Evolutionary conservation across 2,113 vertebrate genomes (phyloP).

Genomic region (Eolophus roseicapilla): DNA sequence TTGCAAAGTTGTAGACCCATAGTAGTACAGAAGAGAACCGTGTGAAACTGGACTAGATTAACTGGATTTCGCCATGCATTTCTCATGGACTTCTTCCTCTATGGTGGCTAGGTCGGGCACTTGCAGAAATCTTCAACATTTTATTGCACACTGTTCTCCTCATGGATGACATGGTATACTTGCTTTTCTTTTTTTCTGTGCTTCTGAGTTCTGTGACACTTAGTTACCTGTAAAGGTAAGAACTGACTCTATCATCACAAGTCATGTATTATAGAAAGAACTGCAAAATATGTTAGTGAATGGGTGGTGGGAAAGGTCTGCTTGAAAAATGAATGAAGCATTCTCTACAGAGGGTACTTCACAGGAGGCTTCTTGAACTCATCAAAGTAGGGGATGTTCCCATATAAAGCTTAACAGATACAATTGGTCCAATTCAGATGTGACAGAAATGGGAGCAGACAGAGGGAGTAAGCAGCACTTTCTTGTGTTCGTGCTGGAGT

Average conservation of each 20-base stretch:
- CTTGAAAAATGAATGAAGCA: not conserved
- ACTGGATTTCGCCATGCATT: not conserved
- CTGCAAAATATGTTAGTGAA: not conserved
- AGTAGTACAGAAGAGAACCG: not conserved
- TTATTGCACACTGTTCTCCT: not conserved
- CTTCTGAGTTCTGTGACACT: not conserved
- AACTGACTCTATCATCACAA: not conserved
- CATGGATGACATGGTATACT: not conserved
- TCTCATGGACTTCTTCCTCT: not conserved
- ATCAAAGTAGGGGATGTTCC: not conserved
- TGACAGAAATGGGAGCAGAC: slow-evolving; percentile 9
- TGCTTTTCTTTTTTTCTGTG: not conserved
- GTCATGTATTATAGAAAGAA: not conserved
- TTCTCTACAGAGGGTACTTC: not conserved
- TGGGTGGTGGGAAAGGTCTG: not conserved
- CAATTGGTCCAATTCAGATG: not conserved
- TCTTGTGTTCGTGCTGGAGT: not conserved
- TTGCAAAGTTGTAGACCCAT: not conserved
- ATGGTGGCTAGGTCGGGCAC: not conserved
- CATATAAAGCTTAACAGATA: not conserved
- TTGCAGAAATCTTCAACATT: not conserved
- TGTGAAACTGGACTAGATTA: not conserved
- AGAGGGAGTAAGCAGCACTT: not conserved
- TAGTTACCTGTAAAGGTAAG: not conserved
- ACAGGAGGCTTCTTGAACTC: not conserved